A percentile compares a stretch with the other conserved stretches of the same genome.
phyloP scores from a whole-genome alignment of 2,888 invertebrate genomes.

The Coleophora flavipennella region DNA sequence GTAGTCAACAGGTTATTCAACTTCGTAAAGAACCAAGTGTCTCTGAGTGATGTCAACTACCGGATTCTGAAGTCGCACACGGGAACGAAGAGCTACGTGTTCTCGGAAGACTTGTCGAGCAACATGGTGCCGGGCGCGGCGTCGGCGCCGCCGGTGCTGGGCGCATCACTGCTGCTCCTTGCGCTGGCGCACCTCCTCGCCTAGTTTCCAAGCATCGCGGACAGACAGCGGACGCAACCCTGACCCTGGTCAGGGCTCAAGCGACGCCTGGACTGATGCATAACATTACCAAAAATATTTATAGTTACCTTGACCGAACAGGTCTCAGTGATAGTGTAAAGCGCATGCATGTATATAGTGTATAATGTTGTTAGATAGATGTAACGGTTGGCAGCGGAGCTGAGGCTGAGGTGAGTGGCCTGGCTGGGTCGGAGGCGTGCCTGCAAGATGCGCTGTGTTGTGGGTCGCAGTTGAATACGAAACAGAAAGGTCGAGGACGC shows the following conservation, averaged over 20 bases:
- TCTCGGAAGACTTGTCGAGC: conserved; percentile 47
- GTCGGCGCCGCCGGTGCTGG: conserved; percentile 37
- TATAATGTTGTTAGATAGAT: conserved; percentile 26
- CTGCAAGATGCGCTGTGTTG: conserved; percentile 31
- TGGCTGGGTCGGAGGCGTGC: conserved; percentile 26
- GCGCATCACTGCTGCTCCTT: conserved; percentile 39
- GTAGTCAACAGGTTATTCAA: conserved; percentile 79
- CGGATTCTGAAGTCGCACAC: conserved; percentile 75
- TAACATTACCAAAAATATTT: conserved; percentile 68
- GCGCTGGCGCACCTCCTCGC: conserved; percentile 50
- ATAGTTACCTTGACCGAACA: conserved; percentile 61
- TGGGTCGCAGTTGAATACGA: conserved; percentile 18
- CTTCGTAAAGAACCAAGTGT: conserved; percentile 75
- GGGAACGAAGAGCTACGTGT: conserved; percentile 77
- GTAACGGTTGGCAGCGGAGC: conserved; percentile 16
- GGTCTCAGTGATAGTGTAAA: conserved; percentile 56
- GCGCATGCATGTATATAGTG: conserved; percentile 50
- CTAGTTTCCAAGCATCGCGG: conserved; percentile 32
- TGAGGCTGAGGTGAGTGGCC: conserved; percentile 1
- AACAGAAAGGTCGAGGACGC: conserved; percentile 57
- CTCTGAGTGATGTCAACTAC: conserved; percentile 75
- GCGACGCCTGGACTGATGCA: conserved; percentile 49
- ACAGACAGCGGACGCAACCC: conserved; percentile 18
- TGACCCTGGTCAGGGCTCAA: conserved; percentile 36
- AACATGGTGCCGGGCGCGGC: conserved; percentile 22